A percentile compares a stretch with the other conserved stretches of the same genome.
These are phyloP conservation scores for Burhinus oedicnemus DNA, from an alignment of 2,113 vertebrate genomes.

Conservation along the genomic window DNA sequence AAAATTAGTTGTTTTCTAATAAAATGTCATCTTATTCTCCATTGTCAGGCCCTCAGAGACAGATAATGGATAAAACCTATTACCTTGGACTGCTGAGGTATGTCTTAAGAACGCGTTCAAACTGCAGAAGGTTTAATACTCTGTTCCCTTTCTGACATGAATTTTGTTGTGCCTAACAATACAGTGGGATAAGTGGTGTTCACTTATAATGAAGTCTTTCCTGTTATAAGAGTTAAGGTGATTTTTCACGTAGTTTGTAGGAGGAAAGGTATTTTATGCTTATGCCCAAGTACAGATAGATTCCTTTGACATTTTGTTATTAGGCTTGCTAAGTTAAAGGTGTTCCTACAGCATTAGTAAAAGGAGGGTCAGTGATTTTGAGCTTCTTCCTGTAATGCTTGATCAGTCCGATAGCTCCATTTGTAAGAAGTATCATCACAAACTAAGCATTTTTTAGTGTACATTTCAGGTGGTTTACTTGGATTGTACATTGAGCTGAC, in stretches of 20 bases:
- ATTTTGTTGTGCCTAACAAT: not conserved
- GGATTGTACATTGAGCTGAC: not conserved
- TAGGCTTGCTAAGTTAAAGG: not conserved
- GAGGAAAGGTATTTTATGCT: not conserved
- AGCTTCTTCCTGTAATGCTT: not conserved
- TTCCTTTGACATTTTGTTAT: not conserved
- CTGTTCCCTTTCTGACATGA: not conserved
- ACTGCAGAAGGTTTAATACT: not conserved
- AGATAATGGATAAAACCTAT: conserved; percentile 97
- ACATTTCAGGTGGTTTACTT: not conserved
- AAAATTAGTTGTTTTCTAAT: not conserved
- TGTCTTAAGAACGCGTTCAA: not conserved
- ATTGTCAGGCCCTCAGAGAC: conserved; percentile 91
- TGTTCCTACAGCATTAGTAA: not conserved
- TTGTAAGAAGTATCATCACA: not conserved
- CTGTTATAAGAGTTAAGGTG: not conserved
- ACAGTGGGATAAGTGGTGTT: fast-evolving
- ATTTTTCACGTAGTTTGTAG: not conserved
- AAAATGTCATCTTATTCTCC: not conserved
- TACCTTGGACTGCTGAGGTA: conserved; percentile 95
- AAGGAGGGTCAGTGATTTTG: not conserved
- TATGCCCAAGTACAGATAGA: not conserved
- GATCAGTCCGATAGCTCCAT: not conserved
- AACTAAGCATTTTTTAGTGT: not conserved
- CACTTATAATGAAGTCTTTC: not conserved